These are phyloP conservation scores for Pterocles gutturalis DNA, from an alignment of 2,113 vertebrate genomes.

Conservation along the genomic window DNA sequence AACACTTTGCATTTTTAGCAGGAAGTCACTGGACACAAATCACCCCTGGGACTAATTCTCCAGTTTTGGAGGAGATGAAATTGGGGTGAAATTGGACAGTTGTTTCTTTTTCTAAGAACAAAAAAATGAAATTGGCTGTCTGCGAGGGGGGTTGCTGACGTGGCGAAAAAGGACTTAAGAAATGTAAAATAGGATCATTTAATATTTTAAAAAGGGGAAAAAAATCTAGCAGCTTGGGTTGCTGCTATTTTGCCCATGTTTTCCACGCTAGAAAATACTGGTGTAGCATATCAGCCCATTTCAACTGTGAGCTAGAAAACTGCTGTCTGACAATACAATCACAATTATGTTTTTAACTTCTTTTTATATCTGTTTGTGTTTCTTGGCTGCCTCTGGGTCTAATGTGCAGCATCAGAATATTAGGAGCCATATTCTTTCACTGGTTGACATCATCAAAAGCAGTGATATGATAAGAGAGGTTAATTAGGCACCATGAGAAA, in stretches of 20 bases:
- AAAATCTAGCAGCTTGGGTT: not conserved
- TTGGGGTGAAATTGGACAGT: not conserved
- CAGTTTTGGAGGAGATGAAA: not conserved
- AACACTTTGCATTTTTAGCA: not conserved
- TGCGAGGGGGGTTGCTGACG: not conserved
- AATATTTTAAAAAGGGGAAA: not conserved
- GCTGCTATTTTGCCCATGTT: not conserved
- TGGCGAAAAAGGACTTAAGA: not conserved
- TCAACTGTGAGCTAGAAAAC: not conserved
- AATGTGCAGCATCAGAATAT: not conserved
- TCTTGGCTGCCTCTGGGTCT: not conserved
- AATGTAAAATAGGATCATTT: not conserved
- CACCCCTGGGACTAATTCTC: not conserved
- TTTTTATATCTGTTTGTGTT: not conserved
- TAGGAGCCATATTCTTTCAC: not conserved
- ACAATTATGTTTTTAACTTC: not conserved
- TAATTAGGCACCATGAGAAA: accelerated
- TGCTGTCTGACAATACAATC: not conserved
- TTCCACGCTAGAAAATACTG: not conserved
- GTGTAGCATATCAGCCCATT: not conserved
- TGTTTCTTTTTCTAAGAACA: not conserved
- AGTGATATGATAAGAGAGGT: not conserved
- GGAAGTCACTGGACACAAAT: not conserved
- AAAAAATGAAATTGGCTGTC: not conserved
- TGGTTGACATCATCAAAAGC: not conserved